A percentile compares a stretch with the other conserved stretches of the same genome.
Conservation (phyloP, 2,113 vertebrate species). For the Eudorcas thomsonii region DNA sequence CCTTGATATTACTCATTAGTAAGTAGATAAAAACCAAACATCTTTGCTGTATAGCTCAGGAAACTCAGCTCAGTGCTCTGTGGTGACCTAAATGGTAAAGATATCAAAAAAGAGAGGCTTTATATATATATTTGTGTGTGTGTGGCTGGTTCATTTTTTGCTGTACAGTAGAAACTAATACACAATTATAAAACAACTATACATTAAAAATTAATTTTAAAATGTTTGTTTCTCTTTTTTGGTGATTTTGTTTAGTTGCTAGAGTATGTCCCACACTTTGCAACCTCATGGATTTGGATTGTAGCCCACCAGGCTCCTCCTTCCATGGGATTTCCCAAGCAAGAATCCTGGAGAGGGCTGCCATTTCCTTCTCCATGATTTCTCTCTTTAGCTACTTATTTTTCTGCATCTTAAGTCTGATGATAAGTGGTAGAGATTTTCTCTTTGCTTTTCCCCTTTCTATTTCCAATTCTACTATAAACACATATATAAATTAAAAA, state of each 20-base stretch:
- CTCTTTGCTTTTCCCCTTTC: not conserved
- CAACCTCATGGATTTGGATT: no score
- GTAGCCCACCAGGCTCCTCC: no score
- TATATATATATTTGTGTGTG: not conserved
- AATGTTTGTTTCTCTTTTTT: not conserved
- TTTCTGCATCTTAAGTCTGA: not conserved
- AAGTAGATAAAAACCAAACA: no score
- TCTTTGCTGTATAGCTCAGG: not conserved
- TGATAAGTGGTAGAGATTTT: not conserved
- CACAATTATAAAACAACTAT: no score
- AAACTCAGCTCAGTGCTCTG: not conserved
- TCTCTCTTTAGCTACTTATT: not conserved
- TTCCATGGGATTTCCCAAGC: no score
- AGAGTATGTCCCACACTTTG: not conserved
- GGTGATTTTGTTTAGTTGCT: not conserved
- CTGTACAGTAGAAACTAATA: no score
- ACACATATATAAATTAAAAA: not conserved
- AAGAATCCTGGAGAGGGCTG: not conserved
- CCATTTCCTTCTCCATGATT: not conserved
- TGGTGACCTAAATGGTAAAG: not conserved
- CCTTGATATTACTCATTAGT: no score
- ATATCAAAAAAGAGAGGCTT: not conserved
- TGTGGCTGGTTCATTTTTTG: no score
- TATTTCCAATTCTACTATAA: not conserved
- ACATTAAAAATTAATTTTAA: not conserved